These are phyloP conservation scores for Habropoda laboriosa DNA, from an alignment of 1,140 invertebrate species.

Conservation along the genomic window DNA sequence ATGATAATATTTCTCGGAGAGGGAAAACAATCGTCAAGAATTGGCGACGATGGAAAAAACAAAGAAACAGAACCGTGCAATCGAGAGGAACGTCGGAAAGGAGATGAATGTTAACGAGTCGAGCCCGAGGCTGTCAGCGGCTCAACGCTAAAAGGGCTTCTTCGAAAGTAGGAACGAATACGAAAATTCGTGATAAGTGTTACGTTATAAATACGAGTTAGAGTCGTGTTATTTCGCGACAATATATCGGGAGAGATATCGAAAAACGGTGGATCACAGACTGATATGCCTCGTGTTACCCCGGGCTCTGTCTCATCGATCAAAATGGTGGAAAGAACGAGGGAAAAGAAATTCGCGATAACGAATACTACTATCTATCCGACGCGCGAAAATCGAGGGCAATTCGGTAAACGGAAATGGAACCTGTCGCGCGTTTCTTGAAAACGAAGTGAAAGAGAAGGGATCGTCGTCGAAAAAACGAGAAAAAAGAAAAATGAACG, in stretches of 20 bases:
- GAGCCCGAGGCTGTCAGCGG: slow-evolving; percentile 29
- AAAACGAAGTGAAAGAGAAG: background rate
- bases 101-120: too few species aligned
- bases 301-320: slow-evolving; percentile 7
- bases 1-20: background rate
- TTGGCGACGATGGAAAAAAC: background rate
- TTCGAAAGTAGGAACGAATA: slow-evolving; percentile 15
- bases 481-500: too few species aligned
- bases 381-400: background rate
- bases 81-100: too few species aligned
- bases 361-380: too few species aligned
- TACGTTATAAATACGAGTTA: background rate
- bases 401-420: background rate
- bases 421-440: slow-evolving; percentile 13
- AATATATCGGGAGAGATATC: slow-evolving; percentile 15
- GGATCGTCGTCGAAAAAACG: background rate
- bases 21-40: background rate
- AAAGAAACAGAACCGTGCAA: background rate
- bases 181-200: background rate
- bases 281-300: slow-evolving; percentile 56
- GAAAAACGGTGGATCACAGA: slow-evolving; percentile 57
- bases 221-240: background rate
- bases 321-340: too few species aligned
- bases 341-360: background rate
- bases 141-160: slow-evolving; percentile 11